Evolutionary conservation across 2,797 vertebrate genomes (phyloP).

Genomic region (Acipenser ruthenus): DNA sequence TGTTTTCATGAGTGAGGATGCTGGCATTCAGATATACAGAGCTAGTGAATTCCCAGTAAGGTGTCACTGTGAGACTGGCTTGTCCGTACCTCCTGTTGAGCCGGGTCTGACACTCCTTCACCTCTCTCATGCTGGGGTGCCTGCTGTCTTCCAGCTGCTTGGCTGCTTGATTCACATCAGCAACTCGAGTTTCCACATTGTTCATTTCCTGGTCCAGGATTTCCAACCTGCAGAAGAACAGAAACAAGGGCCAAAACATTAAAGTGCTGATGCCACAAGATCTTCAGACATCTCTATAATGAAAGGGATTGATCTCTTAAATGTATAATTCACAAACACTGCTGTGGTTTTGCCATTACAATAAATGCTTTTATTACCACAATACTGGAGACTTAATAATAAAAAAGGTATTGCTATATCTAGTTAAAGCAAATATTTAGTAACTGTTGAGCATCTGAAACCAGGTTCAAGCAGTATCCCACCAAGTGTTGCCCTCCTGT

Average conservation of each 20-base stretch:
- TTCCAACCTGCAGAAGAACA: constrained; percentile 64
- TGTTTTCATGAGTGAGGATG: too few relatives aligned
- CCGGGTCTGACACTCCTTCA: constrained; percentile 70
- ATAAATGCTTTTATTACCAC: too few relatives aligned
- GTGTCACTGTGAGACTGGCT: too few relatives aligned
- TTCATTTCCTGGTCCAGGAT: constrained; percentile 84
- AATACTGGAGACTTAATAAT: too few relatives aligned
- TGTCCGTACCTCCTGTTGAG: constrained; percentile 74
- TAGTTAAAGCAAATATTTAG: too few relatives aligned
- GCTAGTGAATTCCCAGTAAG: background rate
- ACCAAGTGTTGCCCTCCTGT: too few relatives aligned
- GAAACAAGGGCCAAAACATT: background rate
- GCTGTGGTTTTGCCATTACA: too few relatives aligned
- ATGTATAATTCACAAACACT: background rate
- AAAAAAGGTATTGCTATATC: too few relatives aligned
- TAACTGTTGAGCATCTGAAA: too few relatives aligned
- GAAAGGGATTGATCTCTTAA: background rate
- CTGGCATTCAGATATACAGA: background rate
- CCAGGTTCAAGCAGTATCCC: too few relatives aligned
- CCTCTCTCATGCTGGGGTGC: constrained; percentile 79
- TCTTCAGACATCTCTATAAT: background rate
- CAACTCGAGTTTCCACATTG: constrained; percentile 66
- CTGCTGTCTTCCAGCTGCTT: constrained; percentile 81
- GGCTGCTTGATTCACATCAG: constrained; percentile 74
- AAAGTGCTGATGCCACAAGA: background rate